Evolutionary conservation across 2,888 invertebrate species (phyloP).

Genomic region (Pristionchus arcanus): DNA sequence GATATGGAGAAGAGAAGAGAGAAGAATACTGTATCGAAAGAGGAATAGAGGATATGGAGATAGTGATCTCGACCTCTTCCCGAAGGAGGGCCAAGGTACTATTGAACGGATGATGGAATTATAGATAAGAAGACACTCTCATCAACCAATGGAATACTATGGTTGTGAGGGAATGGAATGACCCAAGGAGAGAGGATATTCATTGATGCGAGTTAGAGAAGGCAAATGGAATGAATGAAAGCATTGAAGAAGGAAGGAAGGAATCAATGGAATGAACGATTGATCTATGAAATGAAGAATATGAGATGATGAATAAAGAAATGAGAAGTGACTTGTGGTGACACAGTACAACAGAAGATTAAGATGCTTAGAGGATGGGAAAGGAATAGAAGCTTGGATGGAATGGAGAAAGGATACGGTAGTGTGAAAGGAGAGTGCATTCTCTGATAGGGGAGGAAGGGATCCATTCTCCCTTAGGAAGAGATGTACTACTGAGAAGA

Average conservation of each 20-base stretch:
- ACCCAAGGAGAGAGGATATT: background rate
- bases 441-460: background rate
- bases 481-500: constrained; percentile 10
- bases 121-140: background rate
- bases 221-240: background rate
- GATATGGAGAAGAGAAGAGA: constrained; percentile 43
- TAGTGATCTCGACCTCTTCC: constrained; percentile 25
- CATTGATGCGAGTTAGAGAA: background rate
- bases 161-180: background rate
- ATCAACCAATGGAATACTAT: background rate
- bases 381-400: too few species aligned
- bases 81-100: constrained; percentile 4
- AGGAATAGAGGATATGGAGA: constrained; percentile 57
- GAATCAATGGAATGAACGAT: background rate
- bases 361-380: background rate
- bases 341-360: background rate
- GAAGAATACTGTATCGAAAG: constrained; percentile 30
- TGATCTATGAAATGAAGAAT: too few species aligned
- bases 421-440: background rate
- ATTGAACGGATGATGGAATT: constrained; percentile 1
- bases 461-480: background rate
- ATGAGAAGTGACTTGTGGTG: background rate
- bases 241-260: background rate
- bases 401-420: constrained; percentile 40
- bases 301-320: background rate